These are phyloP conservation scores for Drosophila ezoana DNA, from an alignment of 2,888 invertebrate species.

Conservation along the genomic window DNA sequence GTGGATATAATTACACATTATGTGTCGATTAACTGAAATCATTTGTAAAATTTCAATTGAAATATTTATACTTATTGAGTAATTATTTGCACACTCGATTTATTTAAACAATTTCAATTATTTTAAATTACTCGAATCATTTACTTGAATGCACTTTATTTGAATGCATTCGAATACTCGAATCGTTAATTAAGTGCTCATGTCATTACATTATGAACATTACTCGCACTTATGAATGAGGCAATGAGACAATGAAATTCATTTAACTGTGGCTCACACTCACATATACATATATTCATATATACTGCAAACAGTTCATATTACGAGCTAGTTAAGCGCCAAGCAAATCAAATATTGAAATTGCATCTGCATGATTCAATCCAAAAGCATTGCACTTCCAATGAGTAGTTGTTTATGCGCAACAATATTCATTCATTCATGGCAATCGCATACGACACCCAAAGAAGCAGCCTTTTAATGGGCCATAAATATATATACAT, in stretches of 20 bases:
- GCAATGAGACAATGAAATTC: conserved; percentile 1
- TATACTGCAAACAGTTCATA: conserved; percentile 6
- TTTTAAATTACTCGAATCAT: no score
- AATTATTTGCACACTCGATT: no score
- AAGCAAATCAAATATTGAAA: conserved; percentile 43
- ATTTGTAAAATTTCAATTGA: no score
- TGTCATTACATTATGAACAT: neutral
- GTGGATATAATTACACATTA: no score
- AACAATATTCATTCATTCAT: conserved; percentile 12
- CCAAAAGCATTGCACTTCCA: neutral
- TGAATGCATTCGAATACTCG: conserved; percentile 1
- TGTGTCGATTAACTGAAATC: no score
- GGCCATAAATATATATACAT: conserved; percentile 22
- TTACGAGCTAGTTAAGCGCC: conserved; percentile 14
- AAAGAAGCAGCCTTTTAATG: conserved; percentile 17
- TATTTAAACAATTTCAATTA: no score
- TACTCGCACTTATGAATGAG: conserved; percentile 19
- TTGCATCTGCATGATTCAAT: conserved; percentile 36
- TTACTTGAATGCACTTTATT: no score
- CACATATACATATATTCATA: neutral
- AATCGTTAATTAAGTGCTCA: neutral
- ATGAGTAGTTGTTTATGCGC: no score
- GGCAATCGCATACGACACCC: conserved; percentile 1
- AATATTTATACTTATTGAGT: no score
- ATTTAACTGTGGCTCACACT: neutral